These are phyloP conservation scores for Lithophane socia DNA, from an alignment of 2,888 invertebrate species.

Conservation along the genomic window DNA sequence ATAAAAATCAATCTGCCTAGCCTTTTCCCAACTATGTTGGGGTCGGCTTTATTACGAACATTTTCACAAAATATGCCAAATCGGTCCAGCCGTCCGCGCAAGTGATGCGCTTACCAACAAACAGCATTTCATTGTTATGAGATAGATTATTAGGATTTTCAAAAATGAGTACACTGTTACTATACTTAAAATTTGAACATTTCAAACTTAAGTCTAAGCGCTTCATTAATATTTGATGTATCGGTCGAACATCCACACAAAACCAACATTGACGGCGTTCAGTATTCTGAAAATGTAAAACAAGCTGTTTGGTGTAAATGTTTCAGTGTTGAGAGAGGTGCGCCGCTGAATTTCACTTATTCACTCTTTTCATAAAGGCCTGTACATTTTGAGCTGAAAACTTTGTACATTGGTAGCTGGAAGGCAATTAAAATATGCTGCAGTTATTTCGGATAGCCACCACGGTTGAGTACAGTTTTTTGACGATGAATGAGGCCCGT, in stretches of 20 bases:
- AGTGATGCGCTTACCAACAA: too few species aligned
- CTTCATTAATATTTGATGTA: constrained; percentile 9
- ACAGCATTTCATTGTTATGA: too few species aligned
- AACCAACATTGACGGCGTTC: constrained; percentile 49
- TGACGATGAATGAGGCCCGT: background rate
- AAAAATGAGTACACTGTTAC: background rate
- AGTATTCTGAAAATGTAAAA: constrained; percentile 70
- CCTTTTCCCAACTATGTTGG: too few species aligned
- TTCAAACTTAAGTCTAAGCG: too few species aligned
- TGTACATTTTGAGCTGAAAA: constrained; percentile 40
- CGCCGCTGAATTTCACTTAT: constrained; percentile 66
- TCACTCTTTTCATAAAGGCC: constrained; percentile 57
- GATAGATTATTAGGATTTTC: too few species aligned
- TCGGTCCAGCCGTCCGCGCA: too few species aligned
- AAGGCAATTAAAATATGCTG: constrained; percentile 32
- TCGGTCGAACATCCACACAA: constrained; percentile 39
- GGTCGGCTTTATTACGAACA: too few species aligned
- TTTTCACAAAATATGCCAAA: too few species aligned
- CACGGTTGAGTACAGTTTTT: constrained; percentile 8
- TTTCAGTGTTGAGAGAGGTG: constrained; percentile 60
- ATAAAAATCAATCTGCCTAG: too few species aligned
- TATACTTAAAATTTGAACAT: too few species aligned
- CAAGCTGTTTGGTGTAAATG: constrained; percentile 67
- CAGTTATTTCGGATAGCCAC: constrained; percentile 17
- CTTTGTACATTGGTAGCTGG: background rate